Evolutionary conservation across 2,113 vertebrate genomes (phyloP).

Genomic region (Mionectes macconnelli): DNA sequence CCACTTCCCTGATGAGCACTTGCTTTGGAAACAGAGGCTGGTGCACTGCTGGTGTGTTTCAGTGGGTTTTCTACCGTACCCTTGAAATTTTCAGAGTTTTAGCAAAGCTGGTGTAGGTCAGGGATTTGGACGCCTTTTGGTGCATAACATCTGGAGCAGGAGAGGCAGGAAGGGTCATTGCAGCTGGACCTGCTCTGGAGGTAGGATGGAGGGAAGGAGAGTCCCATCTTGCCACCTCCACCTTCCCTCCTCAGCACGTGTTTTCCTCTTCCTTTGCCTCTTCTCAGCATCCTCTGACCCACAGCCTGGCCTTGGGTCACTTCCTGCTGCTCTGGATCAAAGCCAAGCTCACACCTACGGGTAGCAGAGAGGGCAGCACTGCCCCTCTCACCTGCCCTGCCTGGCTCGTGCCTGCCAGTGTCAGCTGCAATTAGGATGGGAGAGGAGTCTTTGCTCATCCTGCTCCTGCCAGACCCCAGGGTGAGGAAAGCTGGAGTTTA

Average conservation of each 20-base stretch:
- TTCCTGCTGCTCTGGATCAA: accelerated
- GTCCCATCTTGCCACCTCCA: neutral
- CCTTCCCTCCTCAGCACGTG: neutral
- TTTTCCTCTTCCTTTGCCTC: neutral
- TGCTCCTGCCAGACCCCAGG: slow-evolving; percentile 28
- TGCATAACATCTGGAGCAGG: neutral
- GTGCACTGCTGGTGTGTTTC: neutral
- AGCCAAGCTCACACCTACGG: neutral
- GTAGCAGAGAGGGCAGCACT: neutral
- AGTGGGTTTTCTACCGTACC: neutral
- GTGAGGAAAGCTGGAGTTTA: neutral
- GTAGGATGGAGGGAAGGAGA: neutral
- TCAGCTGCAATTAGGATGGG: neutral
- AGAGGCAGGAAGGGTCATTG: neutral
- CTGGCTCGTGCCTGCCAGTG: neutral
- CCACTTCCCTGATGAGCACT: neutral
- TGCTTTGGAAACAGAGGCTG: neutral
- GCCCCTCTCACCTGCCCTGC: neutral
- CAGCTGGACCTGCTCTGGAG: neutral
- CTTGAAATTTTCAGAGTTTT: neutral
- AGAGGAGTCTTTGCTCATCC: neutral
- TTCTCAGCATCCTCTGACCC: neutral
- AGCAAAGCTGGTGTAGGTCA: neutral
- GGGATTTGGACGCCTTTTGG: neutral
- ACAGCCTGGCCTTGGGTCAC: neutral